phyloP scores from a whole-genome alignment of 2,888 invertebrate genomes.

The Polydrusus tereticollis region DNA sequence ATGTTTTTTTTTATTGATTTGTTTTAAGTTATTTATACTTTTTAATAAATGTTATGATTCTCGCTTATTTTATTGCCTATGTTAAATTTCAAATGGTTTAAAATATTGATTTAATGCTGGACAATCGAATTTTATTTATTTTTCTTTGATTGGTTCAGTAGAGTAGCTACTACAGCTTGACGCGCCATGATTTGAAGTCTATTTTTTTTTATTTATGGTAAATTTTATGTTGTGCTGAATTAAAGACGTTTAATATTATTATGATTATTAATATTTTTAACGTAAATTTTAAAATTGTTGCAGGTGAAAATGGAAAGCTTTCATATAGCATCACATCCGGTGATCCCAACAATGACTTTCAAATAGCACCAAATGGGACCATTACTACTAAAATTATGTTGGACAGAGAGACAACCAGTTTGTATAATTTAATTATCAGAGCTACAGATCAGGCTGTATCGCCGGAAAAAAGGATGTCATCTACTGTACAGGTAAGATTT shows the following conservation, averaged over 20 bases:
- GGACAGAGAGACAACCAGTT: constrained; percentile 86
- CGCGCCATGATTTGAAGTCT: too few relatives aligned
- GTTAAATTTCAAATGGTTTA: too few relatives aligned
- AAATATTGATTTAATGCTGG: too few relatives aligned
- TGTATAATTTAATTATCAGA: constrained; percentile 87
- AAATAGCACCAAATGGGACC: constrained; percentile 86
- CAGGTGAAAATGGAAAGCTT: constrained; percentile 89
- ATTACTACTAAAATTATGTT: constrained; percentile 81
- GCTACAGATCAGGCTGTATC: constrained; percentile 87
- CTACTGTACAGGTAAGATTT: constrained; percentile 82
- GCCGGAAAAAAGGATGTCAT: constrained; percentile 82
- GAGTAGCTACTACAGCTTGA: too few relatives aligned
- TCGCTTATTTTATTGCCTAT: too few relatives aligned
- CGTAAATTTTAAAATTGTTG: constrained; percentile 50
- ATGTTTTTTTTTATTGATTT: too few relatives aligned
- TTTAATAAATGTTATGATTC: too few relatives aligned
- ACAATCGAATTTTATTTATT: too few relatives aligned
- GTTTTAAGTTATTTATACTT: too few relatives aligned
- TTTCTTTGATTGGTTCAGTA: too few relatives aligned
- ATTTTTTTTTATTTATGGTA: too few relatives aligned
- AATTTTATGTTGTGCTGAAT: too few relatives aligned
- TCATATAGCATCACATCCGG: constrained; percentile 86
- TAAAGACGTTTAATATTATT: neutral
- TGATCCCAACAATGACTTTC: constrained; percentile 84
- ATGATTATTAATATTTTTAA: neutral